Base-by-base conservation (phyloP, 35 echinoderm and acorn worm species). In the Strongylocentrotus purpuratus region DNA sequence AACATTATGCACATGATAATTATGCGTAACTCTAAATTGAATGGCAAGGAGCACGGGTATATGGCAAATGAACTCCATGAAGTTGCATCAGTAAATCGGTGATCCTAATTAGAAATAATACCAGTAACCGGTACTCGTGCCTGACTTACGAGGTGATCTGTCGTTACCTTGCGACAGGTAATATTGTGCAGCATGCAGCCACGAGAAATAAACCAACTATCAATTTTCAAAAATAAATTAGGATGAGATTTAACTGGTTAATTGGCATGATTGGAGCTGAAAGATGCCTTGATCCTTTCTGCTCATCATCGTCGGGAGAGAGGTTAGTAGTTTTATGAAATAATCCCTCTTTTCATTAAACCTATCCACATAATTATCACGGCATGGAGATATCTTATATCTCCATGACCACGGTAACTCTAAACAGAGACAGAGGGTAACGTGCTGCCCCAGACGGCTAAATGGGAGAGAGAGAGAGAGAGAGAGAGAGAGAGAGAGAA, bases 221-320 rank as follows among this genome's bases (percentile, higher is more conserved):
- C 61, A 70, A 70, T 70, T 18, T 70, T 70, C 61, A 70, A 70
- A 70, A 70, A 70, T 70, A 70, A 70, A 70, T 70, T 70, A 70
- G 61, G 61, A 70, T 25, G 18, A 70, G 18, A 70, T 70, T 70
- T 20, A 22, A 70, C 20, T 28, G 6, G 61, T 70, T 70, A 70
- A 70, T 70, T 70, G 61, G 61, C 25, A 70, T 70, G 61, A 70
- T 70, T 70, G 61, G 61, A 70, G 61, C 17, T 70, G 61, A 70
- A 70, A 22, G 61, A 70, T 70, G 61, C 18, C 20, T 70, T 22
- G 20, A 70, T 70, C 61, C 61, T 70, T 22, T 22, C 18, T 28
- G 22, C 22, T 22, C 61, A 70, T 70, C 18, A 70, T 6, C 61
- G 22, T 70, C 61, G 61, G 15, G 20, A 70, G 6, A 22, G 61